Evolutionary conservation across 2,797 vertebrate genomes (phyloP), one percentile per base, ranked within the genome.

Genomic region (Petrocephalus schoutedeni): DNA sequence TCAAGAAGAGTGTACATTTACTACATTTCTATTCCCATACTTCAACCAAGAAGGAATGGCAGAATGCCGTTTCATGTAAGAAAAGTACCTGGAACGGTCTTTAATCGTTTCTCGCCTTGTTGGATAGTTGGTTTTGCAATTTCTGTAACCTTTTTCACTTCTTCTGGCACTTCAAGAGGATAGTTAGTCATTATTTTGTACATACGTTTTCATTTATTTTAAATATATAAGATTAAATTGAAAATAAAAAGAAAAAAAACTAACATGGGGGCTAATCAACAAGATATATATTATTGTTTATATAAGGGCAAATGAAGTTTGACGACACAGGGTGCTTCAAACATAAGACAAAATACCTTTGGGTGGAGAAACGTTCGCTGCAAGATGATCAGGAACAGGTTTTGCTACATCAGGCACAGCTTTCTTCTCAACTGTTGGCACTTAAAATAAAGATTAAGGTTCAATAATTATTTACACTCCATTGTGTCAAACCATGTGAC

Each of bases 311-410:
- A 57, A 28, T 85, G 53, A 85, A 16, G 14, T 82, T 49, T 36
- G 28, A 86, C 3, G 80, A 53, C 41, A 77, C 80, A 28, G 4
- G 49, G 41, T 28, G 58, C 23, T 36, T 57, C 14, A 86, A 57
- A 45, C 12, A 85, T 28, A 57, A 86, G 82, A 23, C 5, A 71
- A 89, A 86, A 90, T 98, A 98, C 97, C 97, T 97, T 96, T 94
- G 87, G 93, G 89, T 90, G 96, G 94, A 90, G 92, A 89, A 0
- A 95, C 90, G 91, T 95, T 95, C 90, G 96, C 61, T 92, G 94
- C 94, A 0, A 93, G 92, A 90, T 93, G 88, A 88, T 94, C 87
- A 87, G 45, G 59, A 92, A 93, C 91, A 83, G 92, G 92, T 53
- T 93, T 12, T 36, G 53, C 2, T 41, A 74, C 9, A 56, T 61